Evolutionary conservation across 2,888 invertebrate species (phyloP).

Genomic region (Rotaria magnacalcarata): DNA sequence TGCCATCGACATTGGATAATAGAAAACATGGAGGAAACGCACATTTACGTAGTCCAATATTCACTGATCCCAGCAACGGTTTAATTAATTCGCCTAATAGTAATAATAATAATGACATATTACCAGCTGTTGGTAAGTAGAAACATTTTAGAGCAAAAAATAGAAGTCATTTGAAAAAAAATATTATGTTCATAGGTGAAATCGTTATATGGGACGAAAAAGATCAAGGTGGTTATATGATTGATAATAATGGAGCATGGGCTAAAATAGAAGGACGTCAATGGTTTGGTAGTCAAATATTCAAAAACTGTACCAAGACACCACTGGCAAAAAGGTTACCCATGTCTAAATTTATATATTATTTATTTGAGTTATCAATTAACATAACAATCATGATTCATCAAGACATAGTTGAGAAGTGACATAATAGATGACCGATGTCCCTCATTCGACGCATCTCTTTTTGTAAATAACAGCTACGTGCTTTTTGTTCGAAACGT

Average conservation of each 20-base stretch:
- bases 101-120: conserved; percentile 43
- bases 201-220: conserved; percentile 45
- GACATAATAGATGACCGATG: too few relatives aligned
- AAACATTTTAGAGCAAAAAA: not conserved
- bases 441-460: too few relatives aligned
- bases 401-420: too few relatives aligned
- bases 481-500: too few relatives aligned
- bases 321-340: conserved; percentile 9
- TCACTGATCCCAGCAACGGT: not conserved
- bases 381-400: too few relatives aligned
- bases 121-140: conserved; percentile 40
- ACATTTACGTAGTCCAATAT: not conserved
- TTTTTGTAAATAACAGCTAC: too few relatives aligned
- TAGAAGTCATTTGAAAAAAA: too few relatives aligned
- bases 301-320: conserved; percentile 4
- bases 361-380: too few relatives aligned
- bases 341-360: too few relatives aligned
- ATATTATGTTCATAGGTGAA: conserved; percentile 1
- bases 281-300: conserved; percentile 31
- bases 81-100: not conserved
- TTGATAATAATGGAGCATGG: conserved; percentile 46
- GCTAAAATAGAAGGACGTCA: conserved; percentile 34
- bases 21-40: not conserved
- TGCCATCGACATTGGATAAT: not conserved
- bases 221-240: conserved; percentile 45